Base-by-base conservation (phyloP, 2,888 invertebrate genomes). In the Eupithecia dodoneata region DNA sequence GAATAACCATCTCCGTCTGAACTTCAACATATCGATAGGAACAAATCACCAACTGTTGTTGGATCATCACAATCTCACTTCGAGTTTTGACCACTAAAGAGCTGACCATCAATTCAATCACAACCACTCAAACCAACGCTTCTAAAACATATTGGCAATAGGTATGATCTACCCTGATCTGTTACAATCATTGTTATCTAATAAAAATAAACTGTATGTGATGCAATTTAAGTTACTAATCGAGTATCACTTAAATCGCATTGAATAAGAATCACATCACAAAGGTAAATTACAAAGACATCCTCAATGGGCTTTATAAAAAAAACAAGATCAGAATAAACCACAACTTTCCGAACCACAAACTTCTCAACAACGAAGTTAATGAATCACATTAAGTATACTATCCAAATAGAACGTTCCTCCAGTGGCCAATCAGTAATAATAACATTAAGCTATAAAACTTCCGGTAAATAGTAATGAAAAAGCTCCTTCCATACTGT, bases 21-120 rank as follows among this genome's bases (percentile, higher is more conserved):
- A 47, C 66, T 72, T 76, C 55, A 74, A 75, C 66, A 59, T 73
- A 75, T 65, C 52, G 72, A 72, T 79, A 79, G 79, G 79, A 79
- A 79, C 77, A 77, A 79, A 76, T 80, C 79, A 80, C 79, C 81
- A 80, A 81, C 76, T 13, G 73, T n/a, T 44, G 72, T 73, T 74
- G 78, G 76, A 80, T 78, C 72, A 75, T 79, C 79, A 79, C 73
- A 78, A 42, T 75, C 65, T 75, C 73, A 69, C 70, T 76, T 67
- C 66, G 67, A 76, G 75, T 73, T 71, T 71, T 75, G 76, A 76
- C 79, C 79, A 75, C 72, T 69, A 59, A 63, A 49, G 52, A 70
- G 73, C 71, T 67, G 67, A 72, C 52, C 73, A 69, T 69, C 49
- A 15, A 63, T 45, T 69, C 47, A 45, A 65, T 75, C 47, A 70